Evolutionary conservation across 2,113 vertebrate genomes (phyloP), one percentile per base, ranked within the genome.

Genomic region (Rhabdomys dilectus): DNA sequence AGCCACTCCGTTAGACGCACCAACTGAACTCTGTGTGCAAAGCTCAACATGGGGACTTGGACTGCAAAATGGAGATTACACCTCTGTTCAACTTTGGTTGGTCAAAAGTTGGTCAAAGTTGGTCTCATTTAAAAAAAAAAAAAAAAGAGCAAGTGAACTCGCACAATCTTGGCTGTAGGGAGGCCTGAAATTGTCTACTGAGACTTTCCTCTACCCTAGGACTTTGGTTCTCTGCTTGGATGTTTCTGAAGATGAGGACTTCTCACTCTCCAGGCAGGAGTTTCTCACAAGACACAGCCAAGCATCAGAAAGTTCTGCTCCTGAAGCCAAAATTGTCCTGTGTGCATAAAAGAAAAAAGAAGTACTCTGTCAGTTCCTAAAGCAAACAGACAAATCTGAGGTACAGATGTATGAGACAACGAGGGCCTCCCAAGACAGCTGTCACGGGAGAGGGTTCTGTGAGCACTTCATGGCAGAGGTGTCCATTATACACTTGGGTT

Each of bases 271-370:
- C 7, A 68, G 1, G 1, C 4, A 31, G 56, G 3, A 13, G 5
- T 91, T 64, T 95, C 29, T 64, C 24, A 10, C 34, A 29, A 62
- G 29, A 66, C 88, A 73, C 1, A 76, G 9, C 29, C 89, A 34
- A 95, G 16, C 21, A 73, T 24, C 77, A 62, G 56, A 88, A 96
- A 77, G 58, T 81, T 92, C n/a, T 89, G 7, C 73, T 39, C 45
- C 68, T 95, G 68, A 21, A 85, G 94, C 29, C 84, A 39, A 68
- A 87, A 66, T 81, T 60, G 66, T 88, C n/a, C 68, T 87, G 36
- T 70, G 26, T n/a, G 21, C 21, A n/a, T 62, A 73, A 91, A 87
- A 84, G 81, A 84, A 84, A 84, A 39, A 62, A n/a, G 77, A 2
- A 7, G 21, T 70, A 58, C 17, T 88, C 48, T 34, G 3, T n/a